These are phyloP conservation scores for Sanderia malayensis DNA, from an alignment of 30 jellyfish, hydroid and myxozoan species.

Conservation along the genomic window DNA sequence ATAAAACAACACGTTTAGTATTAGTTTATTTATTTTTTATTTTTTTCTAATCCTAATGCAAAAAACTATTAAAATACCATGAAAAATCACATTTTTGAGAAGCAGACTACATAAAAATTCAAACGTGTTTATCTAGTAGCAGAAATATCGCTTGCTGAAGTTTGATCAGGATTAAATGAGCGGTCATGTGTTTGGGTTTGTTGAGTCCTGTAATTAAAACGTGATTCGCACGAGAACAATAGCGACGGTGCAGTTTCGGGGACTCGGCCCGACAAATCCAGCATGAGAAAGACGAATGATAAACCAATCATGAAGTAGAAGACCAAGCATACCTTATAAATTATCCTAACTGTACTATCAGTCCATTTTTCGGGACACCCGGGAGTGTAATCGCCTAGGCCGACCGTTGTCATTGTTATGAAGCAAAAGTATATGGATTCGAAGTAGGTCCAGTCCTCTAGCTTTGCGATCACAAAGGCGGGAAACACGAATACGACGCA, in stretches of 20 bases:
- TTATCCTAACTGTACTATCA: conserved; percentile 39
- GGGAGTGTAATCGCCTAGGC: conserved; percentile 66
- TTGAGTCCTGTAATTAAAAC: not conserved
- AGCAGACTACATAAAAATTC: no score
- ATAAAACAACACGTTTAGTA: no score
- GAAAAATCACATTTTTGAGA: no score
- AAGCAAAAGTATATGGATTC: conserved; percentile 63
- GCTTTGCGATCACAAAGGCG: conserved; percentile 32
- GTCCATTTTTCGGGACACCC: conserved; percentile 64
- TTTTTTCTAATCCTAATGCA: no score
- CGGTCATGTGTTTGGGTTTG: no score
- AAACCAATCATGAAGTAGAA: conserved; percentile 61
- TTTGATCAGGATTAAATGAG: no score
- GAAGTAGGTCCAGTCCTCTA: conserved; percentile 62
- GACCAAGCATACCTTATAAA: conserved; percentile 44
- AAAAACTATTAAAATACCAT: no score
- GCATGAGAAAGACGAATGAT: conserved; percentile 41
- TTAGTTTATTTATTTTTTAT: no score
- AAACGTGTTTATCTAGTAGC: no score
- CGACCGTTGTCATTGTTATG: conserved; percentile 74
- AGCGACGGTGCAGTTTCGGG: conserved; percentile 67
- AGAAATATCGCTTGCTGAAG: no score
- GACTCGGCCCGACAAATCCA: conserved; percentile 57
- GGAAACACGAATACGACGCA: conserved; percentile 48
- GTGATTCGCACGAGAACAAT: conserved; percentile 43